Percentiles rank a stretch among this genome's conserved stretches.
Conservation (phyloP, 2,113 vertebrate species). For the Petroica traversi region DNA sequence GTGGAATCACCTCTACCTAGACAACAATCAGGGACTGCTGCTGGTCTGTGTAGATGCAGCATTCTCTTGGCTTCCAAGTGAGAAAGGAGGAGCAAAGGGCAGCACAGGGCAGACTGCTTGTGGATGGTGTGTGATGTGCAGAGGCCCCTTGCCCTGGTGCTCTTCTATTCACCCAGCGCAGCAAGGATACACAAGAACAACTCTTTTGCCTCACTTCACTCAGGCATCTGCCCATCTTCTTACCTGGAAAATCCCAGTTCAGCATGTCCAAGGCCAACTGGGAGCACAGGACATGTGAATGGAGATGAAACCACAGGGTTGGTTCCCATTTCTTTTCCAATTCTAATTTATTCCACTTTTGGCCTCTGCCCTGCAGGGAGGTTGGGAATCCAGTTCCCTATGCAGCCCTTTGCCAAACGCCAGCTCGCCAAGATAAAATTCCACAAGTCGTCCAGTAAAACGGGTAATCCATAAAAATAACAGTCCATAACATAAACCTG, state of each 20-base stretch:
- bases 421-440: background rate
- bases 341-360: accelerated
- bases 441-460: background rate
- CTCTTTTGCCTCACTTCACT: background rate
- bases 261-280: background rate
- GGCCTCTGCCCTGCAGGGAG: background rate
- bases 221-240: background rate
- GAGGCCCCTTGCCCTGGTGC: background rate
- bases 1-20: no score
- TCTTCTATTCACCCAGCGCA: background rate
- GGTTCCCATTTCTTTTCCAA: background rate
- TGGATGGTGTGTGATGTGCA: background rate
- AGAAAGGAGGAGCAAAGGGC: background rate
- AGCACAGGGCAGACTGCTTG: accelerated
- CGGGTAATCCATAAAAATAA: background rate
- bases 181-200: background rate
- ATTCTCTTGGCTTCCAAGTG: background rate
- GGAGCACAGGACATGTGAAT: background rate
- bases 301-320: background rate
- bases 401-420: accelerated
- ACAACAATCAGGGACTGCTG: accelerated
- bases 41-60: background rate
- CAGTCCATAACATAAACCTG: background rate
- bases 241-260: background rate
- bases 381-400: background rate